Base-by-base conservation (phyloP, 2,888 invertebrate species). In the Xanthia icteritia region DNA sequence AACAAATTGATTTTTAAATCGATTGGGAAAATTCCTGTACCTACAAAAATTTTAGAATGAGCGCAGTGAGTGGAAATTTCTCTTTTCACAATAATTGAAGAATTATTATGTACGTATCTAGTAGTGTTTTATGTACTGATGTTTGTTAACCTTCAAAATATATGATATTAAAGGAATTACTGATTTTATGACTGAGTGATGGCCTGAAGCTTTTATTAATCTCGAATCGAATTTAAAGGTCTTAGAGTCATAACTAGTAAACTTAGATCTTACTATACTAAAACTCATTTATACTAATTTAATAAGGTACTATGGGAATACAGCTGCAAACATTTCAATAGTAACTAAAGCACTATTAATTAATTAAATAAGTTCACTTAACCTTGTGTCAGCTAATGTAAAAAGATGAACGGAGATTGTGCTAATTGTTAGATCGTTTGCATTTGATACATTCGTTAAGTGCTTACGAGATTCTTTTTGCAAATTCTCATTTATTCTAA, bases 381-480 rank as follows among this genome's bases (percentile, higher is more conserved):
- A 75, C 86, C 85, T 85, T 76, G 78, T 63, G 20, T 45, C 17
- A 42, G 54, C 39, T 17, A 31, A 63, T 58, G 27, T 27, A 64
- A 71, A 68, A 63, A 65, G 64, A 76, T 80, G 58, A 45, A 79
- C 42, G 11, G 65, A 63, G 72, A 79, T 80, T 61, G 58, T 66
- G 63, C 20, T 64, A 77, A 84, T 84, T 71, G 64, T 56, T 0
- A 48, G 84, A 76, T 76, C 67, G 51, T 77, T 71, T 58, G 51
- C 67, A 76, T 76, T 68, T 71, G 71, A 61, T 84, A 66, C 17
- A 58, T 79, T 64, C 36, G 20, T 76, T 31, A 31, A 31, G 58
- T 58, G 27, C 54, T 72, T 27, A 56, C 15, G 31, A 83, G 61
- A 83, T 74, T 36, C 36, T 68, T 27, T 72, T 65, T 68, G 39